Conservation (phyloP, 1,140 invertebrate genomes). For the Atta texana region DNA sequence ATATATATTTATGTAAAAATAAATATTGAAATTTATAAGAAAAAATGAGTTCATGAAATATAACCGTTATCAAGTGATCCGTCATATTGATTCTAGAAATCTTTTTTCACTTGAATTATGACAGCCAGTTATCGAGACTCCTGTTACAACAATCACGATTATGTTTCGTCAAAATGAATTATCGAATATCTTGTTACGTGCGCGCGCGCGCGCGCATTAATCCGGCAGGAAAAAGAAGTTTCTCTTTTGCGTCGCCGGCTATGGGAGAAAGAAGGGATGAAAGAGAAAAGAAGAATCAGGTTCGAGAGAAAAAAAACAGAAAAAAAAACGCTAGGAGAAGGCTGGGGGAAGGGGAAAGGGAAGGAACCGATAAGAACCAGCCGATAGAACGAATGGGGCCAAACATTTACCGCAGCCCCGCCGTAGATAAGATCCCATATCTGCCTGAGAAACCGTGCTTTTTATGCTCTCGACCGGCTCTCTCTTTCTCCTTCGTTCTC, state of each 20-base stretch:
- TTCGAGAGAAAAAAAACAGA: not conserved
- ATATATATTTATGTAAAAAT: not conserved
- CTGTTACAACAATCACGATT: not conserved
- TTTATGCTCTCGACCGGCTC: slow-evolving; percentile 76
- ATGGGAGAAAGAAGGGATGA: not conserved
- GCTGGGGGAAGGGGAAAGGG: slow-evolving; percentile 2
- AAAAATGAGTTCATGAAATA: not conserved
- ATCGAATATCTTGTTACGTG: not conserved
- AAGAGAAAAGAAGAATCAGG: not conserved
- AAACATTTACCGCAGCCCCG: slow-evolving; percentile 80
- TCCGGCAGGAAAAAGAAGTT: slow-evolving; percentile 10
- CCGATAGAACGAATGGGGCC: slow-evolving; percentile 82
- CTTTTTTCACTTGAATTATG: not conserved
- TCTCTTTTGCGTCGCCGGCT: slow-evolving; percentile 16
- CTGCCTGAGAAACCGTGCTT: slow-evolving; percentile 81
- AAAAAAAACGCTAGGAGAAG: slow-evolving; percentile 41
- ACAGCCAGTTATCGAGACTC: not conserved
- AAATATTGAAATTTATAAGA: not conserved
- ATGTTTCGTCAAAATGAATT: not conserved
- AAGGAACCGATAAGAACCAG: slow-evolving; percentile 74
- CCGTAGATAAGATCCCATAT: slow-evolving; percentile 83
- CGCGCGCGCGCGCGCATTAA: slow-evolving; percentile 22
- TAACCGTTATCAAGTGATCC: not conserved
- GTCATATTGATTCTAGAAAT: not conserved
- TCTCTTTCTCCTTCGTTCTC: slow-evolving; percentile 35